Base-by-base conservation (phyloP, 1,140 invertebrate genomes). In the Euschistus heros region DNA sequence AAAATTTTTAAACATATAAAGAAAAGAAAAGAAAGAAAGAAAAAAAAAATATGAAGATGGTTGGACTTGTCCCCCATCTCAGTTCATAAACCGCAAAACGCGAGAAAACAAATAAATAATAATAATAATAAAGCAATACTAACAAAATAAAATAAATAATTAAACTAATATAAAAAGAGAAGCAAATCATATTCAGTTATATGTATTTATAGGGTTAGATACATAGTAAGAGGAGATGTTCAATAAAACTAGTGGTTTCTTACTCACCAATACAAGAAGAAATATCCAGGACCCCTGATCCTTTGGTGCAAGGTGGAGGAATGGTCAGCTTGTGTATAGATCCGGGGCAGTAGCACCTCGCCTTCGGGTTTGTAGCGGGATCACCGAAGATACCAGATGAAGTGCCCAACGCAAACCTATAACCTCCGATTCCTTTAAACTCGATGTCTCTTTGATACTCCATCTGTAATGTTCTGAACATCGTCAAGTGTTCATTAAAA, bases 331-430 rank as follows among this genome's bases (percentile, higher is more conserved):
- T 33, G 8, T 61, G 3, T 0, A 62, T 46, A 17, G 57, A 61
- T 5, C 57, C 42, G 2, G 55, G 55, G 44, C 65, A 66, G 59
- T 61, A 66, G 44, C 65, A 66, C 22, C 20, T 57, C n/a, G 54
- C 22, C 18, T 62, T 44, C 2, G 57, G 57, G 24, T 61, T 20
- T 4, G 61, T 59, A 15, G 14, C 26, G 30, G 61, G 37, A 7
- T 44, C 37, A 20, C 57, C 65, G n/a, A 66, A 24, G 44, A 66
- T 7, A 4, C 50, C 44, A 8, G 18, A 14, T 0, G 54, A 2
- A 2, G 26, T 10, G 2, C 42, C 64, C 0, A 47, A 26, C 24
- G 27, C 46, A 27, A 66, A 66, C 57, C 30, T 66, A 37, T 60
- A 60, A 10, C 65, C 54, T 42, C 26, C 42, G 22, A 66, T 52